These are phyloP conservation scores for Thamnophis sirtalis DNA, from an alignment of 2,113 vertebrate species.

Conservation along the genomic window DNA sequence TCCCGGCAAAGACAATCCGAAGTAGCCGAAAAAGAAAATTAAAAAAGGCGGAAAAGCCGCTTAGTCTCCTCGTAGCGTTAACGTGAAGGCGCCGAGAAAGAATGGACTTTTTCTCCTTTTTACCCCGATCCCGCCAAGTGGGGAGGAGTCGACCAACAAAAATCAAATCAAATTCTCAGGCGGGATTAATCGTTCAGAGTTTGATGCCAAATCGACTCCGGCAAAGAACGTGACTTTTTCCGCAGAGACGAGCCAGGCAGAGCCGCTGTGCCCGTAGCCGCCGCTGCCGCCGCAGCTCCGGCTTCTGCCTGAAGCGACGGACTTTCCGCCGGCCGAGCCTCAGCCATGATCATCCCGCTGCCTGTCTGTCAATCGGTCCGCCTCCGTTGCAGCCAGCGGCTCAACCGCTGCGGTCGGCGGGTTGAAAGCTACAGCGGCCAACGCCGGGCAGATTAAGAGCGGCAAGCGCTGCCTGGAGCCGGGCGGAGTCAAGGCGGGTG, in stretches of 20 bases:
- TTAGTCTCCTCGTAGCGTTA: neutral
- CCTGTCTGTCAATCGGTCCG: neutral
- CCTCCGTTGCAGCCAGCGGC: neutral
- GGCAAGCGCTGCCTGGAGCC: neutral
- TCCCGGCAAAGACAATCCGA: neutral
- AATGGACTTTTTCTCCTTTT: neutral
- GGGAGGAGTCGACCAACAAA: too few species aligned
- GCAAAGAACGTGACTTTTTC: neutral
- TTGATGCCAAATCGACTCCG: neutral
- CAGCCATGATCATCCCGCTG: neutral
- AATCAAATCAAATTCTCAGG: too few species aligned
- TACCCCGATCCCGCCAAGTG: too few species aligned
- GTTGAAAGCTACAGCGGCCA: neutral
- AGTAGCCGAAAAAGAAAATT: neutral
- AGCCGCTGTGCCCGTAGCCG: neutral
- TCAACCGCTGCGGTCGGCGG: neutral
- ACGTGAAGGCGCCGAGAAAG: neutral
- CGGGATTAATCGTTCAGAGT: neutral
- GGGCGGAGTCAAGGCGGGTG: neutral
- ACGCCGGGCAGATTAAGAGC: neutral
- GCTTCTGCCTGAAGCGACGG: neutral
- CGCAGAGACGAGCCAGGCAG: neutral
- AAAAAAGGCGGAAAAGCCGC: neutral
- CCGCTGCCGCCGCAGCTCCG: neutral
- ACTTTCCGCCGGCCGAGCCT: neutral